Evolutionary conservation across 2,113 vertebrate species (phyloP), one percentile per base, ranked within the genome.

Genomic region (Podilymbus podiceps): DNA sequence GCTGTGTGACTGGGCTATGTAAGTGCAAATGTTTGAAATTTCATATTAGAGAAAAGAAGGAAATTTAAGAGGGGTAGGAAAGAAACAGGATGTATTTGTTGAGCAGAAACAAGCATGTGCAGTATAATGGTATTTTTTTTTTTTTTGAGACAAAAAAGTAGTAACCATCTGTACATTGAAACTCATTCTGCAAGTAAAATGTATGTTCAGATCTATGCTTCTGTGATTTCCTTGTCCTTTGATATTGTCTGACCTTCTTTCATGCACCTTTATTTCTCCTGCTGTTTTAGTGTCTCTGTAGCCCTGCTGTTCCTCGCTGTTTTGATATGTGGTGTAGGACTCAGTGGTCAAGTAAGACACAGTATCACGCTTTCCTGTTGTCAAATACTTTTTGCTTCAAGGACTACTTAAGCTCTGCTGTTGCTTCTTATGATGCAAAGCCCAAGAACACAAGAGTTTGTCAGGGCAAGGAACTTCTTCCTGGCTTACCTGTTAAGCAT

Each of bases 301-400:
- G 17, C 31, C n/a, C 68, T 71, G 35, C 21, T 83, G n/a, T 40
- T 92, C 4, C 46, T 81, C 59, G 23, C 5, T 58, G 30, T 16
- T 74, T 53, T 63, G 42, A 14, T 31, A 42, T 0, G 4, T 44
- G 17, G 11, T 44, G 13, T 60, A 58, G 46, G 63, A 66, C 46
- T 68, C 46, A 42, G 5, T 5, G 9, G 63, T 77, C 59, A 71
- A 50, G 46, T 0, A 1, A 71, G 23, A 7, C 21, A 42, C 0
- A 3, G 15, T 46, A 58, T 74, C 73, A 9, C 4, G 0, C 17
- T 46, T 67, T 75, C 9, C 49, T 1, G 1, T 20, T 83, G 42
- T 72, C 68, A 90, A 80, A 49, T 63, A 49, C 16, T n/a, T 90
- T 90, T 81, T 77, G 23, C n/a, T 89, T 89, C 63, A 84, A 46